Conservation (phyloP, 2,113 vertebrate genomes). For the Vidua chalybeata region DNA sequence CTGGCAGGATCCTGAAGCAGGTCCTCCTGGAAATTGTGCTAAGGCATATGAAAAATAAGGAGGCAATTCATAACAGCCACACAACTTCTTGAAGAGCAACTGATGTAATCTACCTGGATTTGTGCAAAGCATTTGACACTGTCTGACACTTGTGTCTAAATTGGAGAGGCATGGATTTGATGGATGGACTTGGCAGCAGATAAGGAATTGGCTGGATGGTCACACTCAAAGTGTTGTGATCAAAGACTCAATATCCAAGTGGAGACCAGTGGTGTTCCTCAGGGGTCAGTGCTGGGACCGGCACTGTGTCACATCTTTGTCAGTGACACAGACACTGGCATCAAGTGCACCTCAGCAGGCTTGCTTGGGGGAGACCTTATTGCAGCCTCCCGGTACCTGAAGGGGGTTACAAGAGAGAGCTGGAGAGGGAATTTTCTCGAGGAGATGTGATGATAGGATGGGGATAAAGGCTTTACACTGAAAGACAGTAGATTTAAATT, state of each 20-base stretch:
- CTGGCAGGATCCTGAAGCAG: background rate
- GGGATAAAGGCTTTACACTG: background rate
- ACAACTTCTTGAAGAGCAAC: background rate
- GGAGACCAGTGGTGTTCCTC: background rate
- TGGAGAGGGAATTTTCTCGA: background rate
- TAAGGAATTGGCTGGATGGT: background rate
- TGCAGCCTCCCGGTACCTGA: background rate
- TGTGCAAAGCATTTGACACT: background rate
- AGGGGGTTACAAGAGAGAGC: background rate
- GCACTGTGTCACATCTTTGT: background rate
- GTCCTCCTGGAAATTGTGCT: background rate
- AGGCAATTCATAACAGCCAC: background rate
- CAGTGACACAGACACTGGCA: background rate
- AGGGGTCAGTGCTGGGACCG: accelerated
- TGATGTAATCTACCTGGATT: background rate
- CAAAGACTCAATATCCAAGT: accelerated
- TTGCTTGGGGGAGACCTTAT: background rate
- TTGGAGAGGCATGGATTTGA: background rate
- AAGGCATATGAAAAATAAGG: background rate
- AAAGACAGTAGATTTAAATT: background rate
- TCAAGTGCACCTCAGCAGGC: background rate
- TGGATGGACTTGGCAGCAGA: background rate
- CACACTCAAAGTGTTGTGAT: background rate
- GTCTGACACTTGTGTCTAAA: background rate
- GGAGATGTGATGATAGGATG: background rate